Conservation (phyloP, 2,888 invertebrate species). For the Sminthurides aquaticus region DNA sequence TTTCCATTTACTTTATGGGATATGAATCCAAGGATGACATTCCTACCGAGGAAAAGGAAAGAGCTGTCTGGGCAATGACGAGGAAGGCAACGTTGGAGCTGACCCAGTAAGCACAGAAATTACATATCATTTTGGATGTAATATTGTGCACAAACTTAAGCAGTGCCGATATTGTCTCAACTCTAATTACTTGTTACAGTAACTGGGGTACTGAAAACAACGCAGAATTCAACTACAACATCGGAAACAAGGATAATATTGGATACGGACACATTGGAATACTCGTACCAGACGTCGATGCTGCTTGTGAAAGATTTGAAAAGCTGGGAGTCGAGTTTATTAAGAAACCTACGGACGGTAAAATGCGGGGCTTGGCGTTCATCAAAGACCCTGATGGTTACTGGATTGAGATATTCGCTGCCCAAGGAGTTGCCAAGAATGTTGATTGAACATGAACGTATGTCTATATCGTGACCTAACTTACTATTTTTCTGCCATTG, state of each 20-base stretch:
- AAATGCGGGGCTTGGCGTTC: conserved; percentile 89
- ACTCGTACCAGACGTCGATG: conserved; percentile 78
- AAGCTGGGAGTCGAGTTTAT: conserved; percentile 77
- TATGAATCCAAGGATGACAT: conserved; percentile 70
- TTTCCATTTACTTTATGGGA: conserved; percentile 85
- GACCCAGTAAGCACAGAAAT: conserved; percentile 70
- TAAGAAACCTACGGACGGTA: conserved; percentile 77
- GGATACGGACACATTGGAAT: conserved; percentile 74
- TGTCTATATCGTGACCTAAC: too few relatives aligned
- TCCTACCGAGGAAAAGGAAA: conserved; percentile 61
- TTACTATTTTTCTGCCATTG: too few relatives aligned
- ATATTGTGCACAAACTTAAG: conserved; percentile 2
- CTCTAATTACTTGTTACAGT: too few relatives aligned
- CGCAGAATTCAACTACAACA: conserved; percentile 69
- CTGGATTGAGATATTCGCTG: conserved; percentile 80
- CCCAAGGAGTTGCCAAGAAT: conserved; percentile 26
- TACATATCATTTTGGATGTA: conserved; percentile 3
- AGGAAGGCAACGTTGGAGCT: conserved; percentile 82
- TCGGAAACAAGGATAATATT: conserved; percentile 67
- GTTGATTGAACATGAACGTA: too few relatives aligned
- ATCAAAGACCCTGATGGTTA: conserved; percentile 94
- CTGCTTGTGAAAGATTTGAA: conserved; percentile 81
- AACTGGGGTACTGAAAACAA: conserved; percentile 93
- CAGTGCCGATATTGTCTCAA: too few relatives aligned
- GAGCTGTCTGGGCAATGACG: conserved; percentile 68